phyloP scores from a whole-genome alignment of 2,888 invertebrate genomes.

The Sepiola atlantica region DNA sequence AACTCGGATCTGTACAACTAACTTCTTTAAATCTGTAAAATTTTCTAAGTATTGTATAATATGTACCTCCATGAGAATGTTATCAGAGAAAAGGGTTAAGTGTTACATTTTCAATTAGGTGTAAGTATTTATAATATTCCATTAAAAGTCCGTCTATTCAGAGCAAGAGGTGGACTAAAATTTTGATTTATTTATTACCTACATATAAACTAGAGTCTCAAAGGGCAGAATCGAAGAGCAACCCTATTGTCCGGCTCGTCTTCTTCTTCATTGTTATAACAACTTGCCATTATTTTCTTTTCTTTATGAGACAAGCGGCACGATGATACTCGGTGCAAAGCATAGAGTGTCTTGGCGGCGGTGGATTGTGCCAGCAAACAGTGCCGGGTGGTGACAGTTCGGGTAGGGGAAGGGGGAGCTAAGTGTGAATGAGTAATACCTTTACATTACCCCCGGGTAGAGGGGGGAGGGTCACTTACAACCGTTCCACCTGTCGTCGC shows the following conservation, averaged over 20 bases:
- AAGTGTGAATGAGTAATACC: slow-evolving; percentile 6
- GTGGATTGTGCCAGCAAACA: background rate
- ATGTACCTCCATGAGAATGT: too few species aligned
- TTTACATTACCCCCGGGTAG: background rate
- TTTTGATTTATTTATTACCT: background rate
- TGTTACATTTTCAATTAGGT: too few species aligned
- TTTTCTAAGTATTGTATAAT: too few species aligned
- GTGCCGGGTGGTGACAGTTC: background rate
- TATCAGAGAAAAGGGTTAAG: too few species aligned
- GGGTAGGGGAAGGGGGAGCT: background rate
- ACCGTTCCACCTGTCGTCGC: background rate
- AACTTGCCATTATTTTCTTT: background rate
- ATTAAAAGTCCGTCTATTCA: too few species aligned
- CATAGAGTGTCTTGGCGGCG: background rate
- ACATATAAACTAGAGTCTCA: background rate
- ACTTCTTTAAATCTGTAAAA: too few species aligned
- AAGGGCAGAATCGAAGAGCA: background rate
- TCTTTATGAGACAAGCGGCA: background rate
- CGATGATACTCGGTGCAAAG: background rate
- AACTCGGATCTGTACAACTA: too few species aligned
- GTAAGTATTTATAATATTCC: too few species aligned
- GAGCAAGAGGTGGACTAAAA: too few species aligned
- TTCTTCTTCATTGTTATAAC: background rate
- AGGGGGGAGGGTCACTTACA: background rate
- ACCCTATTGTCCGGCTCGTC: background rate